Base-by-base conservation (phyloP, 2,888 invertebrate species). In the Eupithecia exiguata region DNA sequence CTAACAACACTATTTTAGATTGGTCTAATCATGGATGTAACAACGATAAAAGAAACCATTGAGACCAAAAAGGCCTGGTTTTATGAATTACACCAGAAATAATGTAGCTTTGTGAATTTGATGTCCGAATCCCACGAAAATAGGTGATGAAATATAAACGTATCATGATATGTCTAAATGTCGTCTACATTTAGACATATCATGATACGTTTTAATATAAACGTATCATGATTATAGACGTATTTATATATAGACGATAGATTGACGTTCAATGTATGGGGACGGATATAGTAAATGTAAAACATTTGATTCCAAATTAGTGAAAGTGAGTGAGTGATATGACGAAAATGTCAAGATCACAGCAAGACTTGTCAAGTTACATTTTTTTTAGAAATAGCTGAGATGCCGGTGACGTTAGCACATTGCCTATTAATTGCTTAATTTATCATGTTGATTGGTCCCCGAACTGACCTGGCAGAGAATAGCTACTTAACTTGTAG, bases 1-100 rank as follows among this genome's bases (percentile, higher is more conserved):
- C 90, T 10, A n/a, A 53, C 69, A 72, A 61, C 70, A 75, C 53
- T 49, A 43, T 21, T 14, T 36, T 49, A 21, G 18, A 70, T 67
- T 30, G 66, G 10, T 53, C 21, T n/a, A 7, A 61, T 63, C 25
- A 40, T 25, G 21, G 40, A 65, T 65, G 36, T 21, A 40, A 21
- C 38, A 18, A 65, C 30, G 14, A 58, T 40, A 53, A 36, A 68
- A 35, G 43, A 30, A 46, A 14, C n/a, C 9, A 21, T 53, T 40
- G 30, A 43, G 49, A 14, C 36, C 36, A 63, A 38, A 10, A 46
- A 62, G n/a, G 30, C 62, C 46, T 38, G 69, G 61, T 76, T 70
- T 40, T 46, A 61, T 65, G 40, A 36, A 18, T 68, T 65, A 46
- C 68, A 70, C 68, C 61, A 74, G 53, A 70, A 70, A 72, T 53